phyloP scores from a whole-genome alignment of 2,113 vertebrate genomes.

The Clarias magur region DNA sequence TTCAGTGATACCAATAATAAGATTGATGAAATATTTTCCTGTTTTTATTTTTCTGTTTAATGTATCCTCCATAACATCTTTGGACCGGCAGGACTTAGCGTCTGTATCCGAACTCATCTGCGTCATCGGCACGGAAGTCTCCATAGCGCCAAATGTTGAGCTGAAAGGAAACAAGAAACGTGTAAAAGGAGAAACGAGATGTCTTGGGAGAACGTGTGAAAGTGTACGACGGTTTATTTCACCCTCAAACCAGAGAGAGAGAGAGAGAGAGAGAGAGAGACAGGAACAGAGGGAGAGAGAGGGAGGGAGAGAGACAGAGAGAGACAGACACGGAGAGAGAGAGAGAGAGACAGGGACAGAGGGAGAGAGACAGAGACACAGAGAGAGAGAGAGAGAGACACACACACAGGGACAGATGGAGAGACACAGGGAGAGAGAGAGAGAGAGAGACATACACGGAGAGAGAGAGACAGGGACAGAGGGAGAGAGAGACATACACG shows the following conservation, averaged over 20 bases:
- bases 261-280: rapidly evolving
- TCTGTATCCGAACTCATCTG: constrained; percentile 88
- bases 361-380: background rate
- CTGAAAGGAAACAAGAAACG: constrained; percentile 60
- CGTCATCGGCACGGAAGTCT: constrained; percentile 88
- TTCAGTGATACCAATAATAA: constrained; percentile 36
- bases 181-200: background rate
- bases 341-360: background rate
- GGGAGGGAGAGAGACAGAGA: rapidly evolving
- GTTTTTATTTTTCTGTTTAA: constrained; percentile 39
- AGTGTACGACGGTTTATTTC: background rate
- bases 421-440: background rate
- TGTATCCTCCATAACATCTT: constrained; percentile 55
- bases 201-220: background rate
- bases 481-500: no score
- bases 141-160: constrained; percentile 94
- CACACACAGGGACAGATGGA: no score
- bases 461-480: background rate
- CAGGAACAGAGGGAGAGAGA: rapidly evolving
- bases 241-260: background rate
- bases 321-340: background rate
- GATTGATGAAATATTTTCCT: constrained; percentile 48
- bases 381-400: no score
- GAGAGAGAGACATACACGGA: background rate
- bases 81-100: constrained; percentile 67